These are phyloP conservation scores for Pomacea maculata DNA, from an alignment of 1,140 invertebrate species.

Conservation along the genomic window DNA sequence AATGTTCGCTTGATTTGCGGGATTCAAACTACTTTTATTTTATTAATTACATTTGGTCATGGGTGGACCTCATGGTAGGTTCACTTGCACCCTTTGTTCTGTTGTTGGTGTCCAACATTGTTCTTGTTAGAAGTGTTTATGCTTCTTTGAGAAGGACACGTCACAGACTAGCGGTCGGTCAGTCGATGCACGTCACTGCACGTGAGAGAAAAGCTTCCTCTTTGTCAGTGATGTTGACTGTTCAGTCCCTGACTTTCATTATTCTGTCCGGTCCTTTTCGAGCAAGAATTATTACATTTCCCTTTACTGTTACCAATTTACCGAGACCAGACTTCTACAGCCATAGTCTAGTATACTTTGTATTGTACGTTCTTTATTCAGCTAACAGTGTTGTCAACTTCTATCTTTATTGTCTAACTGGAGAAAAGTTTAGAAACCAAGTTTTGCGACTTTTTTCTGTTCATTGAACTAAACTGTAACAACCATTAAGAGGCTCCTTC, in stretches of 20 bases:
- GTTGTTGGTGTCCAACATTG: neutral
- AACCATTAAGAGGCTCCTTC: too few species aligned
- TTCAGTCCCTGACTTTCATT: slow-evolving; percentile 31
- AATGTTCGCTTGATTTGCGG: too few species aligned
- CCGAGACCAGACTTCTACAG: too few species aligned
- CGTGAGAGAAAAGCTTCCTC: slow-evolving; percentile 9
- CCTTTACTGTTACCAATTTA: too few species aligned
- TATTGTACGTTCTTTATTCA: slow-evolving; percentile 11
- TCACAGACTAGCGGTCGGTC: neutral
- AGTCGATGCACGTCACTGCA: neutral
- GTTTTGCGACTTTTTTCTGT: neutral
- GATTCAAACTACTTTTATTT: too few species aligned
- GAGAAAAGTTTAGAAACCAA: slow-evolving; percentile 28
- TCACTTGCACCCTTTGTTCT: neutral
- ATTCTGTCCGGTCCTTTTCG: slow-evolving; percentile 33
- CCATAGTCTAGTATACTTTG: too few species aligned
- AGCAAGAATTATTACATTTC: slow-evolving; percentile 1
- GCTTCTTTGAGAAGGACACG: neutral
- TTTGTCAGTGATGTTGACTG: slow-evolving; percentile 31
- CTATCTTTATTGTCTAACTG: slow-evolving; percentile 27
- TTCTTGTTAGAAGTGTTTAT: neutral
- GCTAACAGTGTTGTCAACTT: slow-evolving; percentile 28
- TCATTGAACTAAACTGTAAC: too few species aligned
- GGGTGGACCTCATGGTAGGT: slow-evolving; percentile 33
- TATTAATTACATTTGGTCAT: slow-evolving; percentile 25